phyloP scores from a whole-genome alignment of 2,888 invertebrate genomes.

The Epirrhoe alternata region DNA sequence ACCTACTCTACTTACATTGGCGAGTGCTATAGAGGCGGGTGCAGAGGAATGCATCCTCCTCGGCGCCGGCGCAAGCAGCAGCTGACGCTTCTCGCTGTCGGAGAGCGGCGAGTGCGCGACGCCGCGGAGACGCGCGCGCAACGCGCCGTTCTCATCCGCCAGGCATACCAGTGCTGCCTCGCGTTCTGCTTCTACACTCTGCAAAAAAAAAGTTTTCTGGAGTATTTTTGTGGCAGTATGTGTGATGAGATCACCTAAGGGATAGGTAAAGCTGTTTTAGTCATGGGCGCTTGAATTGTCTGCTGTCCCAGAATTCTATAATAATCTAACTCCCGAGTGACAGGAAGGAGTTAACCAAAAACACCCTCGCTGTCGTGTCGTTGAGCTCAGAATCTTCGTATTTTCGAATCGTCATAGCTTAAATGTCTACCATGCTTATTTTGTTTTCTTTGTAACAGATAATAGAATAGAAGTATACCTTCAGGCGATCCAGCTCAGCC shows the following conservation, averaged over 20 bases:
- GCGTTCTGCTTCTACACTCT: slow-evolving; percentile 86
- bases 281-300: too few relatives aligned
- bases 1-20: slow-evolving; percentile 71
- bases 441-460: too few relatives aligned
- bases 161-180: slow-evolving; percentile 87
- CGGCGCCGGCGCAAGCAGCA: slow-evolving; percentile 87
- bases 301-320: too few relatives aligned
- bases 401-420: too few relatives aligned
- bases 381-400: too few relatives aligned
- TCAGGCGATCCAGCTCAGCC: slow-evolving; percentile 88
- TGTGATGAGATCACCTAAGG: too few relatives aligned
- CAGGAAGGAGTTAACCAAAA: too few relatives aligned
- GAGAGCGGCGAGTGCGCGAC: slow-evolving; percentile 92
- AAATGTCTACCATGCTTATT: too few relatives aligned
- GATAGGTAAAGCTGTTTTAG: too few relatives aligned
- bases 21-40: slow-evolving; percentile 91
- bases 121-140: slow-evolving; percentile 90
- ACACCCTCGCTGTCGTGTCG: too few relatives aligned
- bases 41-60: slow-evolving; percentile 90
- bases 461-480: slow-evolving; percentile 75
- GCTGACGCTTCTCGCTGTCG: slow-evolving; percentile 93
- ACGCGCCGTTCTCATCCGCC: slow-evolving; percentile 90
- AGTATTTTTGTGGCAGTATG: too few relatives aligned
- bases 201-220: slow-evolving; percentile 13
- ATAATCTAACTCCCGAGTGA: too few relatives aligned